phyloP scores from a whole-genome alignment of 2,888 invertebrate species.

The Galerucella pusilla region DNA sequence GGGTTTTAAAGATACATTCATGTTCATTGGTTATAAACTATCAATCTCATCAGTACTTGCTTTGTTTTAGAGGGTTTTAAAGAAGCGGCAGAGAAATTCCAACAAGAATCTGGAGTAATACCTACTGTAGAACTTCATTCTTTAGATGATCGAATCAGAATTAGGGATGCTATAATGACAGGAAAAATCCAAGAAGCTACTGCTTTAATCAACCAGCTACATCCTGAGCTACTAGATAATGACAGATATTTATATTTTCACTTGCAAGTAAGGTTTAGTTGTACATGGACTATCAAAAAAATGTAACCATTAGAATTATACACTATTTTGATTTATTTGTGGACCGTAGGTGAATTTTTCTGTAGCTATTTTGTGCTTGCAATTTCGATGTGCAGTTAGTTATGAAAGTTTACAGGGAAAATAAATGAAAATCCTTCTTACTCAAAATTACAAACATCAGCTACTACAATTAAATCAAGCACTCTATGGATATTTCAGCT shows the following conservation, averaged over 20 bases:
- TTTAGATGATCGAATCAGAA: constrained; percentile 90
- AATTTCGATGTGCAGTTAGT: no score
- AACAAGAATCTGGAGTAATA: constrained; percentile 90
- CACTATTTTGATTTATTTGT: no score
- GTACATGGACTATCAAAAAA: no score
- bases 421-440: no score
- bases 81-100: constrained; percentile 97
- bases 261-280: constrained; percentile 74
- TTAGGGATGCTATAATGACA: constrained; percentile 92
- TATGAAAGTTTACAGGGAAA: no score
- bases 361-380: no score
- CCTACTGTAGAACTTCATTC: constrained; percentile 84
- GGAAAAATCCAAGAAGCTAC: constrained; percentile 95
- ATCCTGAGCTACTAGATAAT: constrained; percentile 94
- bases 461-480: no score
- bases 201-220: constrained; percentile 90
- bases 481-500: no score
- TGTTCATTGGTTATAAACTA: no score
- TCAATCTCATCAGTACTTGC: not conserved
- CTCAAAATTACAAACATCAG: no score
- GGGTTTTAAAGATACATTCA: constrained; percentile 85
- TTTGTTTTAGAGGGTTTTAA: constrained; percentile 83
- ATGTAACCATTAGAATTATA: no score
- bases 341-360: no score
- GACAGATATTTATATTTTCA: constrained; percentile 96